phyloP scores from a whole-genome alignment of 2,888 invertebrate species.

The Drosophila mercatorum region DNA sequence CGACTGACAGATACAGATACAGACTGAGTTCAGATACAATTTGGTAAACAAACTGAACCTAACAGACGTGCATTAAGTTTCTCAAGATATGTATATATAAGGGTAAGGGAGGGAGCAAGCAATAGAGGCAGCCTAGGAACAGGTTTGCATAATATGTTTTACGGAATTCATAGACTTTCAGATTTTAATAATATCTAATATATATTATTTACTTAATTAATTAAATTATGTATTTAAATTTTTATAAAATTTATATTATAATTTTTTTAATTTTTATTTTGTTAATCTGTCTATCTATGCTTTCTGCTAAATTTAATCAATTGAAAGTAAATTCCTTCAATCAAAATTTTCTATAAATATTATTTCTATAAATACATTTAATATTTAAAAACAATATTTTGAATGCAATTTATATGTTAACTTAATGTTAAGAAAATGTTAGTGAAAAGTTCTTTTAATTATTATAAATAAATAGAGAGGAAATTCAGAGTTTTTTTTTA shows the following conservation, averaged over 20 bases:
- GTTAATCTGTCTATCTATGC: no score
- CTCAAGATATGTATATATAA: background rate
- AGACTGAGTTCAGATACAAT: constrained; percentile 10
- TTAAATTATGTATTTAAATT: no score
- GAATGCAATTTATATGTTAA: no score
- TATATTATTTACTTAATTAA: no score
- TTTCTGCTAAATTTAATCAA: no score
- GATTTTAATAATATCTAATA: background rate
- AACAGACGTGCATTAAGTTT: background rate
- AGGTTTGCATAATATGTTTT: background rate
- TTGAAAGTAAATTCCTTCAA: no score
- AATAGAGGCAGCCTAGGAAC: no score
- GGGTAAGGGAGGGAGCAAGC: no score
- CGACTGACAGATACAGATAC: constrained; percentile 15
- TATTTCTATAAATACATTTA: no score
- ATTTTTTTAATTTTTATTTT: no score
- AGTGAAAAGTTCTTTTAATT: background rate
- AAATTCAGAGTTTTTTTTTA: background rate
- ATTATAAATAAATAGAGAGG: background rate
- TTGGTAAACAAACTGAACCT: background rate
- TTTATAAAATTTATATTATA: no score
- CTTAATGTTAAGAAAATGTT: background rate
- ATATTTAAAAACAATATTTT: no score
- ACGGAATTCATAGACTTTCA: background rate
- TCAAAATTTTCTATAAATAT: background rate